phyloP scores from a whole-genome alignment of 2,888 invertebrate genomes.

The Lasiommata megera region DNA sequence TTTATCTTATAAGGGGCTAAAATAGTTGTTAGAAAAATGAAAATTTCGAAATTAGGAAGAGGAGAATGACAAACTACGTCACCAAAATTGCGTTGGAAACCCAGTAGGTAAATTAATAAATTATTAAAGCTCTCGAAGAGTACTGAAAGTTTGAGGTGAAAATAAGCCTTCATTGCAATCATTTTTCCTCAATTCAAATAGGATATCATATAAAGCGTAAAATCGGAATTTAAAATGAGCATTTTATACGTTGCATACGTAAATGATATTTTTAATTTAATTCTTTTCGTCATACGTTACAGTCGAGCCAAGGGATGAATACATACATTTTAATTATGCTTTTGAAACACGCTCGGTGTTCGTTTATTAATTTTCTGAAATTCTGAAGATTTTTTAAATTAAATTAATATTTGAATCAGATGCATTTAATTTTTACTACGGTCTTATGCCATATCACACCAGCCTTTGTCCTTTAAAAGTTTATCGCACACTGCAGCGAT shows the following conservation, averaged over 20 bases:
- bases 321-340: constrained; percentile 4
- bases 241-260: constrained; percentile 19
- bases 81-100: too few relatives aligned
- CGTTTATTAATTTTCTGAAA: neutral
- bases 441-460: neutral
- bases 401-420: neutral
- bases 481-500: too few relatives aligned
- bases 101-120: too few relatives aligned
- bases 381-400: neutral
- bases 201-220: constrained; percentile 19
- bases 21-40: too few relatives aligned
- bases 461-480: too few relatives aligned
- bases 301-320: constrained; percentile 7
- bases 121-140: neutral
- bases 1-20: too few relatives aligned
- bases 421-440: too few relatives aligned
- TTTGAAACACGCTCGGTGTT: neutral
- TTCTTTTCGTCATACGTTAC: constrained; percentile 18
- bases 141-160: neutral
- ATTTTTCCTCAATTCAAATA: constrained; percentile 1
- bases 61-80: too few relatives aligned
- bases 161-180: neutral
- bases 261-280: constrained; percentile 15
- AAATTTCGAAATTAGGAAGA: too few relatives aligned
- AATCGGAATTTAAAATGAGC: constrained; percentile 23